Evolutionary conservation across 1,140 invertebrate species (phyloP).

Genomic region (Protaetia brevitarsis): DNA sequence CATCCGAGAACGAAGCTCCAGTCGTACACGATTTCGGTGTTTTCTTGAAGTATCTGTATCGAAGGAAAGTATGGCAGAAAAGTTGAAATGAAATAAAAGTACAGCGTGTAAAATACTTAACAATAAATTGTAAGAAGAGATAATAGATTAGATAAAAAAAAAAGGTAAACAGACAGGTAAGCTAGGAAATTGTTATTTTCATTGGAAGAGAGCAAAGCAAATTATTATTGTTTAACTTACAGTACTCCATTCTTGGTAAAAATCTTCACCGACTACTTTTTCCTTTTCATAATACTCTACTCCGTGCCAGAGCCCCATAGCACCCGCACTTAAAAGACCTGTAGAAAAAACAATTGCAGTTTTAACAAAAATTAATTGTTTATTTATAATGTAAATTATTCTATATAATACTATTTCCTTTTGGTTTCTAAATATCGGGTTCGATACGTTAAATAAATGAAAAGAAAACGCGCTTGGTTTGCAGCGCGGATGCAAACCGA

Average conservation of each 20-base stretch:
- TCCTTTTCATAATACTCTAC: conserved; percentile 95
- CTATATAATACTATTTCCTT: too few species aligned
- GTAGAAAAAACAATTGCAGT: not conserved
- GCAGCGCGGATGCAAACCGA: too few species aligned
- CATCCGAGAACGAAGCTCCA: conserved; percentile 84
- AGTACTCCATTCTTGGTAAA: conserved; percentile 87
- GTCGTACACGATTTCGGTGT: conserved; percentile 68
- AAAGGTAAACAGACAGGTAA: too few species aligned
- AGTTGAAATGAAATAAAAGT: not conserved
- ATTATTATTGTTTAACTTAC: conserved; percentile 58
- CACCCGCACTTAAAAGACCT: conserved; percentile 85
- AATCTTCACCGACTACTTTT: conserved; percentile 85
- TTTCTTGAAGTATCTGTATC: conserved; percentile 67
- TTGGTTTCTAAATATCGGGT: too few species aligned
- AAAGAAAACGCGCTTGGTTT: too few species aligned
- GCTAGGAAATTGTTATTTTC: too few species aligned
- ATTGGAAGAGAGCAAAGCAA: too few species aligned
- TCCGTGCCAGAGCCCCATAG: conserved; percentile 93
- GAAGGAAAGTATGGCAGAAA: not conserved
- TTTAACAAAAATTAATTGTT: too few species aligned
- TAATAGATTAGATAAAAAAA: not conserved
- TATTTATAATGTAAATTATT: too few species aligned
- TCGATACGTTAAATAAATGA: too few species aligned
- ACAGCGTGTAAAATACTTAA: not conserved
- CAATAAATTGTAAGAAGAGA: not conserved